Evolutionary conservation across 2,888 invertebrate genomes (phyloP).

Genomic region (Orthonychiurus folsomi): DNA sequence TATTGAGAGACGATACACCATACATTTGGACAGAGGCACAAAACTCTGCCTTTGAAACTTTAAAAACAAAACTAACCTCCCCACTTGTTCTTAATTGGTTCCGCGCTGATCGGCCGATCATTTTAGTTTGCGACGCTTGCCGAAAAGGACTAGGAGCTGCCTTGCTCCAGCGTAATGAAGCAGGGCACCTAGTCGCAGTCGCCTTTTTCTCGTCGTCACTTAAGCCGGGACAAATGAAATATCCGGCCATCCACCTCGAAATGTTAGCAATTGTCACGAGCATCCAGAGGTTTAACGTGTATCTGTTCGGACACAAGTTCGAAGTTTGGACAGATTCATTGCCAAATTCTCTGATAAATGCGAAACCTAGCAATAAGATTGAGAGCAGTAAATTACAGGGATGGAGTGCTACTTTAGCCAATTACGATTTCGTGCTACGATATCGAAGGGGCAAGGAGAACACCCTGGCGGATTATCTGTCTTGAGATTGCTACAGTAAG

Average conservation of each 20-base stretch:
- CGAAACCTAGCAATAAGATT: not conserved
- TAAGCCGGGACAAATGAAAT: not conserved
- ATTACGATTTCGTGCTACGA: not conserved
- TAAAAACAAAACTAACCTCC: not conserved
- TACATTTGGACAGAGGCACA: not conserved
- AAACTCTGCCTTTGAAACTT: not conserved
- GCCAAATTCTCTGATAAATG: not conserved
- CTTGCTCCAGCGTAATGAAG: not conserved
- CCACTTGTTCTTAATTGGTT: not conserved
- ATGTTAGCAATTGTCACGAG: not conserved
- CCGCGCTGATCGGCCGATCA: not conserved
- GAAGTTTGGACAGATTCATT: not conserved
- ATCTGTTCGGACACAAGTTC: not conserved
- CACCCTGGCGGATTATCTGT: not conserved
- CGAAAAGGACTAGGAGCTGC: not conserved
- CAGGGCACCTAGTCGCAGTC: not conserved
- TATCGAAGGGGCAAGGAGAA: not conserved
- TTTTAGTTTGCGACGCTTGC: not conserved
- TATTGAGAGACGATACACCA: not conserved
- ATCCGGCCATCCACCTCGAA: not conserved
- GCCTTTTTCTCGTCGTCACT: not conserved
- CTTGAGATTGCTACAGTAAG: not conserved
- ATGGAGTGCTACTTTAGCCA: not conserved
- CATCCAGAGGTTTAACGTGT: not conserved
- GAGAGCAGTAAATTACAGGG: not conserved